Base-by-base conservation (phyloP, 2,797 vertebrate species). In the Sebastolobus altivelis region DNA sequence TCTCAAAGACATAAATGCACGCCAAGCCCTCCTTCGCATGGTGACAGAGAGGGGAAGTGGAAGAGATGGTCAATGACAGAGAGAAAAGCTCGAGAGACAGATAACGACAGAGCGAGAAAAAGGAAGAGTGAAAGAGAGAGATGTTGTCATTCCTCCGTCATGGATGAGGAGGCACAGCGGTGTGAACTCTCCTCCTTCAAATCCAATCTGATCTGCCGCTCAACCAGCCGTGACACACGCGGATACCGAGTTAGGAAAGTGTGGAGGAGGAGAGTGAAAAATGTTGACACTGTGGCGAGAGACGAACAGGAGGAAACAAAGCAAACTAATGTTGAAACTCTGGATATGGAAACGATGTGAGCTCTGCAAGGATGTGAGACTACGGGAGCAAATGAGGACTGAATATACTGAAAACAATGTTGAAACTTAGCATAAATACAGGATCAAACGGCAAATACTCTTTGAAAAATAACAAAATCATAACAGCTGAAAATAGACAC, bases 81-180 rank as follows among this genome's bases (percentile, higher is more conserved):
- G 75, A 46, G 31, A 54, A 18, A 38, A 65, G 27, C 65, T 4
- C 38, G 63, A 27, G 54, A 61, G 68, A 75, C 9, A 49, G 27
- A 67, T 33, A 75, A 56, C 22, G 40, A 80, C 20, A 78, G 59
- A 60, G 69, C 0, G 10, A 63, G 65, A 22, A 49, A 70, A 67
- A 52, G 38, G 3, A 5, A n/a, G 66, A 10, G 63, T 9, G 40
- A 82, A 66, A 79, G 52, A 75, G 80, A 80, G 80, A 56, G 62
- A 80, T 79, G 71, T 73, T 90, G 84, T 84, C 85, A 66, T 89
- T 87, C 37, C 75, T 68, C 72, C 4, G 72, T 75, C 83, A 81
- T 31, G 87, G 79, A 69, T 75, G 86, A 90, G 54, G 80, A 81
- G 66, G 55, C 76, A 72, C 77, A 80, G 75, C 61, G 58, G 80